A percentile compares a stretch with the other conserved stretches of the same genome.
Conservation (phyloP, 2,797 vertebrate genomes). For the Enteromius fasciolatus region DNA sequence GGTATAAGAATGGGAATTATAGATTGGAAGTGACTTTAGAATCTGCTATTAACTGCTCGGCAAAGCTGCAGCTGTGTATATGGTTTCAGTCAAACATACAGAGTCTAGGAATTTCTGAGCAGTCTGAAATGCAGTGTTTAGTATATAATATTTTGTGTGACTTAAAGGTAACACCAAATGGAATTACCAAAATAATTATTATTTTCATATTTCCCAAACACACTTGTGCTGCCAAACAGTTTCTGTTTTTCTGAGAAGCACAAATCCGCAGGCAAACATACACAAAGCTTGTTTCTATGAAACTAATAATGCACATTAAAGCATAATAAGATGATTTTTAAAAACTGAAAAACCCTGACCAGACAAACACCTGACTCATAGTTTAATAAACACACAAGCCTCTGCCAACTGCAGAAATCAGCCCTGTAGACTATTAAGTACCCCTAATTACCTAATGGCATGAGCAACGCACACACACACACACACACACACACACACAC, state of each 20-base stretch:
- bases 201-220: not conserved
- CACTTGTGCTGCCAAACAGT: not conserved
- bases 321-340: not conserved
- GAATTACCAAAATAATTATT: not conserved
- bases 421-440: not conserved
- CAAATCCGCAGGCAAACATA: not conserved
- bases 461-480: not conserved
- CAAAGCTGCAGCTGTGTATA: not conserved
- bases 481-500: not conserved
- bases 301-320: not conserved
- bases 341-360: not conserved
- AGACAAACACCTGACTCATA: not conserved
- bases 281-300: not conserved
- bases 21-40: not conserved
- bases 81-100: not conserved
- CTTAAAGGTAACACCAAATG: not conserved
- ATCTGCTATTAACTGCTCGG: not conserved
- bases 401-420: not conserved
- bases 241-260: not conserved
- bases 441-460: slow-evolving; percentile 10
- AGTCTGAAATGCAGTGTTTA: not conserved
- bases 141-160: not conserved
- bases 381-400: slow-evolving; percentile 1
- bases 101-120: not conserved
- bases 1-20: not conserved